These are phyloP conservation scores for Gymnoscelis rufifasciata DNA, from an alignment of 2,888 invertebrate genomes.

Conservation along the genomic window DNA sequence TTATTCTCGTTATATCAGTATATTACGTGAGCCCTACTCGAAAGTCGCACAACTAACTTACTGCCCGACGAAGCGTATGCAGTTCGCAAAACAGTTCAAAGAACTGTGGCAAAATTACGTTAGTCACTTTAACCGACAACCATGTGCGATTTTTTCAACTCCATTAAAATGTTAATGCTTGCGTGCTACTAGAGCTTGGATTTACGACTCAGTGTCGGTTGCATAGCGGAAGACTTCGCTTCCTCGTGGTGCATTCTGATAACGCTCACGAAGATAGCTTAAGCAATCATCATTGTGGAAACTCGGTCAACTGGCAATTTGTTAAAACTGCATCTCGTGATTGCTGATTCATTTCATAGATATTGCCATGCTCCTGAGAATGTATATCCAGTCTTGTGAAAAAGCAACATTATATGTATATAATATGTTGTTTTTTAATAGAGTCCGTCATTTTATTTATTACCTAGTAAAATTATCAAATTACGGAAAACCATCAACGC, in stretches of 20 bases:
- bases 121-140: neutral
- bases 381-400: too few species aligned
- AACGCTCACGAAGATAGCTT: conserved; percentile 42
- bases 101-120: neutral
- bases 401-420: too few species aligned
- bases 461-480: too few species aligned
- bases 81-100: neutral
- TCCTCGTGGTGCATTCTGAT: conserved; percentile 43
- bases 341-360: neutral
- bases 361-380: neutral
- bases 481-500: too few species aligned
- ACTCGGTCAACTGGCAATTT: conserved; percentile 18
- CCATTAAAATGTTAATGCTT: conserved; percentile 15
- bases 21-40: too few species aligned
- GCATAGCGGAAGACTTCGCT: conserved; percentile 33
- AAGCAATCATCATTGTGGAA: conserved; percentile 27
- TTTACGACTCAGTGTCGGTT: conserved; percentile 21
- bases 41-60: too few species aligned
- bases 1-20: too few species aligned
- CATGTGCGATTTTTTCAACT: conserved; percentile 1
- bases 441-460: too few species aligned
- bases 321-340: conserved; percentile 3
- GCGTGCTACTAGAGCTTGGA: conserved; percentile 21
- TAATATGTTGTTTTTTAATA: too few species aligned
- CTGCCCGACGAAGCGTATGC: neutral